Evolutionary conservation across 2,113 vertebrate species (phyloP), one percentile per base, ranked within the genome.

Genomic region (Pardalotus punctatus): DNA sequence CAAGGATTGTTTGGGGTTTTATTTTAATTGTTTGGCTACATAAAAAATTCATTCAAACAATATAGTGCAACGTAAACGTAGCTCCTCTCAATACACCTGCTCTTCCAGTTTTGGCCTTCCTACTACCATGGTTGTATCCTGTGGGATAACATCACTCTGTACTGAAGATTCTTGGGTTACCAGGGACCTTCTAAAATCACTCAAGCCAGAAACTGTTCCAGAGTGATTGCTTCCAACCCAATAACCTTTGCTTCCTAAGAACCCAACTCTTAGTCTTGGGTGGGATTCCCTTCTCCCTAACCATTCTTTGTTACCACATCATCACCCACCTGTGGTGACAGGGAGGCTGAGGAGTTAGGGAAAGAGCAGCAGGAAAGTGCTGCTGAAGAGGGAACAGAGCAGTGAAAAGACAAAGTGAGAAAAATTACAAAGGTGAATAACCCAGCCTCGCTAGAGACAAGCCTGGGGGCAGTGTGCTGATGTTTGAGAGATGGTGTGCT

Each of bases 391-490:
- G 23, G 40, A 87, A 65, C 2, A 25, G 47, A 51, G 40, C 56
- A 76, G 25, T 54, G 64, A 69, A 86, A 72, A 47, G 24, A 36
- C 20, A 38, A 61, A 65, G 19, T 60, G 42, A 58, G 69, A 53
- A 81, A 47, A 81, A 47, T 8, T 25, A 21, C 33, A 10, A 35
- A 78, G 31, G 23, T 58, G 31, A 40, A 50, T 54, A 76, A 51
- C 17, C 11, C 12, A n/a, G n/a, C 36, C 50, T 80, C 35, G 28
- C n/a, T 60, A 38, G 24, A 60, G 21, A n/a, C 35, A 67, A 67
- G 29, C 35, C 61, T 54, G 29, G 29, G 20, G n/a, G 21, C 11
- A 9, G 24, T 2, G 0, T 6, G 8, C 17, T 0, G 0, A 4
- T 54, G 47, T 35, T 53, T 61, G 47, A 60, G 60, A 35, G 45